Conservation (phyloP, 2,113 vertebrate genomes). For the Varanus komodoensis region DNA sequence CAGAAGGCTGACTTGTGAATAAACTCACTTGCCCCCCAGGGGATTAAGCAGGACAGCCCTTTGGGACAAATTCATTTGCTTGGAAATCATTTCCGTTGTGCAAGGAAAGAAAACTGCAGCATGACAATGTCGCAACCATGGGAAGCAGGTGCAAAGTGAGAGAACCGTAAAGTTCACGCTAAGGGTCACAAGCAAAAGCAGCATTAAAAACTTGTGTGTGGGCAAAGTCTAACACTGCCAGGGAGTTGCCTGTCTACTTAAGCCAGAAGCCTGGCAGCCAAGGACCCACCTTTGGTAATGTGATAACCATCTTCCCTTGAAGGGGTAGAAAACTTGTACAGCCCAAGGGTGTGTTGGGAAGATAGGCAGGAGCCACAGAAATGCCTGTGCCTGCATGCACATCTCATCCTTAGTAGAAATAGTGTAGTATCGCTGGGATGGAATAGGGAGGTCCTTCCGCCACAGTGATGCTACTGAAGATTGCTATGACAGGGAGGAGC, state of each 20-base stretch:
- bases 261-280: neutral
- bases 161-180: neutral
- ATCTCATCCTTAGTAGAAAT: too few relatives aligned
- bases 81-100: constrained; percentile 13
- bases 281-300: neutral
- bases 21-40: neutral
- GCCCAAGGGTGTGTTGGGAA: too few relatives aligned
- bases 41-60: neutral
- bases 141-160: neutral
- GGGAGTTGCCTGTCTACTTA: neutral
- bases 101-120: neutral
- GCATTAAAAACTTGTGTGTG: neutral
- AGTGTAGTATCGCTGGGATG: too few relatives aligned
- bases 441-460: too few relatives aligned
- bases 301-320: neutral
- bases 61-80: neutral
- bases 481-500: too few relatives aligned
- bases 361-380: too few relatives aligned
- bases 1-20: neutral
- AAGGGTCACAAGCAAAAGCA: neutral
- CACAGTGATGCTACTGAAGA: too few relatives aligned
- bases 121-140: neutral
- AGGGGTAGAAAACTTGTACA: too few relatives aligned
- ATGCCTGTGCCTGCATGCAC: too few relatives aligned
- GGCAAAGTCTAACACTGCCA: neutral